Evolutionary conservation across 2,113 vertebrate species (phyloP), one percentile per base, ranked within the genome.

Genomic region (Pycnonotus jocosus): DNA sequence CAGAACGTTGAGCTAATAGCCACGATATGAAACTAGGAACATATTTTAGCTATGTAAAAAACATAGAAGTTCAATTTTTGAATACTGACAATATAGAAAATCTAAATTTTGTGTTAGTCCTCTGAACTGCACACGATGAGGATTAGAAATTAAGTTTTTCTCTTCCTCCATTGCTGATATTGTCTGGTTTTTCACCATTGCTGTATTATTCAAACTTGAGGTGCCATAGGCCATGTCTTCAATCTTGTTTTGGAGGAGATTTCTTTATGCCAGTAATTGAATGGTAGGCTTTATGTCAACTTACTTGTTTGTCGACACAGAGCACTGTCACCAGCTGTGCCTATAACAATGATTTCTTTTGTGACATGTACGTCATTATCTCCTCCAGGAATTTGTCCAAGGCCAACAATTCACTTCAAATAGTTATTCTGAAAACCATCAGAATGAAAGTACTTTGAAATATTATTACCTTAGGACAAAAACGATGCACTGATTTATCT

Each of bases 331-430:
- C 74, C 81, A 83, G 65, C 76, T 81, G 64, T 53, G 80, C 82
- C 90, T 74, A 53, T 83, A 95, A 90, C 88, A 93, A 86, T 88
- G 82, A 95, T 88, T 95, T 96, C 88, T 96, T 93, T 64, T 92
- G 80, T 95, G 90, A 94, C 90, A 93, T 33, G 57, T 62, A 90
- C 10, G 27, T 92, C 88, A 86, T 72, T 62, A 66, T 90, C 91
- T 88, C 90, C 88, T 84, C 65, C 48, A 94, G 80, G 88, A 96
- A 95, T 97, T 64, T 93, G 56, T 90, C 56, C 86, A 95, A 95
- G 92, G 88, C 93, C 86, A 95, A 88, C 92, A 94, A 92, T 92
- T 95, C 82, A 90, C 86, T 95, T 96, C 82, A 94, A 86, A 94
- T 48, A 81, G 79, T 88, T 89, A 85, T 91, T 90, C 71, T 78